A percentile compares a stretch with the other conserved stretches of the same genome.
Evolutionary conservation across 2,797 vertebrate genomes (phyloP).

Genomic region (Astyanax mexicanus): DNA sequence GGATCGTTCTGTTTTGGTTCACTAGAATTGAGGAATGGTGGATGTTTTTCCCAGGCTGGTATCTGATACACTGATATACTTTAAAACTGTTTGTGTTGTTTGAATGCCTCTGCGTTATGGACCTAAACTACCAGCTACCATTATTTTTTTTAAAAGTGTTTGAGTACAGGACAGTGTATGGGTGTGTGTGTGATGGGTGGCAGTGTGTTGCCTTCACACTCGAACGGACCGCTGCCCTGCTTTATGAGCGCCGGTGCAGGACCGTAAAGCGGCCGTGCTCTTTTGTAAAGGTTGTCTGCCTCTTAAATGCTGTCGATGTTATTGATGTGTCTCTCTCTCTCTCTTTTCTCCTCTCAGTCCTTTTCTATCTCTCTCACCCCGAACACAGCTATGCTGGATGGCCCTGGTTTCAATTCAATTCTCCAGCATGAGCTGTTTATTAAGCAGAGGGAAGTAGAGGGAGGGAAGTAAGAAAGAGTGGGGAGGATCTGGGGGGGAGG

Average conservation of each 20-base stretch:
- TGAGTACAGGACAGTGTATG: neutral
- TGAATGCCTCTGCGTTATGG: neutral
- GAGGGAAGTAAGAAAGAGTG: conserved; percentile 41
- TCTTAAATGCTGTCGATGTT: conserved; percentile 84
- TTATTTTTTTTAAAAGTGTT: neutral
- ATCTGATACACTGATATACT: too few relatives aligned
- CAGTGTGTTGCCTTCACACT: conserved; percentile 42
- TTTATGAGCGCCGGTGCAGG: conserved; percentile 76
- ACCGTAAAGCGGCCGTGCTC: conserved; percentile 79
- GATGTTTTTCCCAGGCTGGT: too few relatives aligned
- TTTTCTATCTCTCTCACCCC: conserved; percentile 68
- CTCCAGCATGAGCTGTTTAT: conserved; percentile 78
- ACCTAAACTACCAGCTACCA: neutral
- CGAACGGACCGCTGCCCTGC: conserved; percentile 56
- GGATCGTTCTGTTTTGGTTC: too few relatives aligned
- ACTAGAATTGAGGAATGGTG: too few relatives aligned
- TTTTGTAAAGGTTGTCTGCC: conserved; percentile 86
- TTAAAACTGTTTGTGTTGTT: too few relatives aligned
- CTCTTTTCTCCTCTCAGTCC: conserved; percentile 52
- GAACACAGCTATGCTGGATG: conserved; percentile 74
- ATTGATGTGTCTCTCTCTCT: conserved; percentile 77
- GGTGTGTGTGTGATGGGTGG: conserved; percentile 49
- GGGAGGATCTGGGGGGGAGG: conserved; percentile 53
- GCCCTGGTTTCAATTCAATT: conserved; percentile 81
- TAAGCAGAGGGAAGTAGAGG: conserved; percentile 63